Percentiles rank a stretch among this genome's conserved stretches.
These are phyloP conservation scores for Ornithoptera priamus DNA, from an alignment of 2,888 invertebrate genomes.

Conservation along the genomic window DNA sequence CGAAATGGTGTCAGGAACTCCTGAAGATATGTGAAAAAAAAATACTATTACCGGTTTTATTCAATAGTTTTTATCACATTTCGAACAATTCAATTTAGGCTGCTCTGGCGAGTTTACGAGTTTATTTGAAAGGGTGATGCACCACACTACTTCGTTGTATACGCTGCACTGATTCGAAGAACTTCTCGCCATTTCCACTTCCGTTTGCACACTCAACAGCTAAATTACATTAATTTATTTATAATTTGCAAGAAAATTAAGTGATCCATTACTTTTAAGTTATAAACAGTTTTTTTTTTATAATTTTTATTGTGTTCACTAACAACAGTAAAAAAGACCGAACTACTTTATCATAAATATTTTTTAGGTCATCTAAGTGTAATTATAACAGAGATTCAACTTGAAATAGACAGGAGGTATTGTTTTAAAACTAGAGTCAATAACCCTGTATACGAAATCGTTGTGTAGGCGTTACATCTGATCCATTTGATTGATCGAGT, in stretches of 20 bases:
- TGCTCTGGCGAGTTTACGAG: not conserved
- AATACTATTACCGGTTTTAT: not conserved
- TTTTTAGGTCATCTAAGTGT: not conserved
- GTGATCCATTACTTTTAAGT: not conserved
- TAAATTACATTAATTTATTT: not conserved
- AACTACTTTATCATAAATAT: not conserved
- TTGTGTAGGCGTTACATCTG: slow-evolving; percentile 1
- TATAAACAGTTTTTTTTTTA: no score
- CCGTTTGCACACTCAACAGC: not conserved
- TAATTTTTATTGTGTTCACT: no score
- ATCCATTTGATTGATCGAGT: slow-evolving; percentile 1
- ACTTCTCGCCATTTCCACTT: not conserved
- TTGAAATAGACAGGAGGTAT: not conserved
- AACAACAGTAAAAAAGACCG: not conserved
- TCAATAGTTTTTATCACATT: not conserved
- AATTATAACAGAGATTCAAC: not conserved
- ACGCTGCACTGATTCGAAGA: not conserved
- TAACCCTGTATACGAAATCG: not conserved
- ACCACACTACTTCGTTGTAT: not conserved
- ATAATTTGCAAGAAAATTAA: not conserved
- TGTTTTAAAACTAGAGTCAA: not conserved
- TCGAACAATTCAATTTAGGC: not conserved
- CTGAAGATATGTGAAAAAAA: not conserved
- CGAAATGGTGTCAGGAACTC: no score
- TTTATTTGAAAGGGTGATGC: not conserved